Percentiles rank a stretch among this genome's conserved stretches.
Evolutionary conservation across 2,113 vertebrate species (phyloP).

Genomic region (Scopus umbretta): DNA sequence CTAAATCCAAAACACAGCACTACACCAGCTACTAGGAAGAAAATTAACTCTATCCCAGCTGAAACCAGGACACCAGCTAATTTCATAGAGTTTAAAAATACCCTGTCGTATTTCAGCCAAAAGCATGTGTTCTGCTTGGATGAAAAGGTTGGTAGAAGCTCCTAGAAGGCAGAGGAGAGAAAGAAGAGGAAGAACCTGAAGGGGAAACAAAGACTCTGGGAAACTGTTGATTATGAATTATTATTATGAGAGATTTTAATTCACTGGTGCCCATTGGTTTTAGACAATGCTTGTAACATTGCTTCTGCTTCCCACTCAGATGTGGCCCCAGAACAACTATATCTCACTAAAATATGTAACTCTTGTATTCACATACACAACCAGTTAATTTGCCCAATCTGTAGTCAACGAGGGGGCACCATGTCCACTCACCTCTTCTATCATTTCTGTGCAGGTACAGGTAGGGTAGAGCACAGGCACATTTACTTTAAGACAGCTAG

Average conservation of each 20-base stretch:
- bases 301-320: neutral
- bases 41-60: no score
- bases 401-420: neutral
- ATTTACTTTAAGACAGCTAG: neutral
- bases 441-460: neutral
- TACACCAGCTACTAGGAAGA: no score
- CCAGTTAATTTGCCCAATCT: neutral
- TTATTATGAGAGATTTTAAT: neutral
- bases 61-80: neutral
- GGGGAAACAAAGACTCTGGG: neutral
- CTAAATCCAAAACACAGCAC: no score
- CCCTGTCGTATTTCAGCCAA: neutral
- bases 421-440: neutral
- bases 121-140: neutral
- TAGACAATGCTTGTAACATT: neutral
- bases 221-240: neutral
- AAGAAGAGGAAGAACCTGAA: neutral
- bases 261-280: neutral
- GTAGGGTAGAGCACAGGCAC: neutral
- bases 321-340: neutral
- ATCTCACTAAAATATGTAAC: neutral
- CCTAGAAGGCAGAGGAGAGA: neutral
- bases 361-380: neutral
- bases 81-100: neutral
- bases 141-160: neutral